A percentile compares a stretch with the other conserved stretches of the same genome.
phyloP scores from a whole-genome alignment of 2,888 invertebrate species.

The Cephalotes varians region DNA sequence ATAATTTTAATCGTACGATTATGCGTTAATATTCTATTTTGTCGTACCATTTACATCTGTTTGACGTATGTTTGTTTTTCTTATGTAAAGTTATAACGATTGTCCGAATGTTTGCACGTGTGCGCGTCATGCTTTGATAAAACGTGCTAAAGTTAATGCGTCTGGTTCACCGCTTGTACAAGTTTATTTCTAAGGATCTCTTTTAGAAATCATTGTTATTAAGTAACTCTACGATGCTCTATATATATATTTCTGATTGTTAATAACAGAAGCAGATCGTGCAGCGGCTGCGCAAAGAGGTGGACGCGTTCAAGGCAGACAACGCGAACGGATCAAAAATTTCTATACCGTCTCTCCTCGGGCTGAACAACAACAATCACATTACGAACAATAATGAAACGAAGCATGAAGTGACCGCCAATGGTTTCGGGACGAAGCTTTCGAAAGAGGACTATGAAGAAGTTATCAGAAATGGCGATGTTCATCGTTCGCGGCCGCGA shows the following conservation, averaged over 20 bases:
- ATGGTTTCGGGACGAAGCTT: slow-evolving; percentile 70
- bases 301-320: slow-evolving; percentile 87
- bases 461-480: slow-evolving; percentile 78
- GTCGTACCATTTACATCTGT: neutral
- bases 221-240: neutral
- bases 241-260: slow-evolving; percentile 40
- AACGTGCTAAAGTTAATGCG: neutral
- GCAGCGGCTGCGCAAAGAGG: slow-evolving; percentile 87
- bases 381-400: slow-evolving; percentile 78
- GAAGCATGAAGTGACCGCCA: slow-evolving; percentile 65
- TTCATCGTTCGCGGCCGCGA: slow-evolving; percentile 63
- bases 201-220: slow-evolving; percentile 30
- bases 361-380: slow-evolving; percentile 81
- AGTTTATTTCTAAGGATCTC: neutral
- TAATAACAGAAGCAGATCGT: slow-evolving; percentile 87
- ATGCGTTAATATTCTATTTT: neutral
- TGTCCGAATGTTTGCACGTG: neutral
- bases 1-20: neutral
- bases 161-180: neutral
- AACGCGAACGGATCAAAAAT: slow-evolving; percentile 81
- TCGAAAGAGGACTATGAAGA: slow-evolving; percentile 82
- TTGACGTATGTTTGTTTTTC: neutral
- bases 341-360: slow-evolving; percentile 80
- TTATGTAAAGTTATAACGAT: neutral
- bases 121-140: neutral